phyloP scores from a whole-genome alignment of 2,797 vertebrate genomes.

The Brachyrhaphis roseni region DNA sequence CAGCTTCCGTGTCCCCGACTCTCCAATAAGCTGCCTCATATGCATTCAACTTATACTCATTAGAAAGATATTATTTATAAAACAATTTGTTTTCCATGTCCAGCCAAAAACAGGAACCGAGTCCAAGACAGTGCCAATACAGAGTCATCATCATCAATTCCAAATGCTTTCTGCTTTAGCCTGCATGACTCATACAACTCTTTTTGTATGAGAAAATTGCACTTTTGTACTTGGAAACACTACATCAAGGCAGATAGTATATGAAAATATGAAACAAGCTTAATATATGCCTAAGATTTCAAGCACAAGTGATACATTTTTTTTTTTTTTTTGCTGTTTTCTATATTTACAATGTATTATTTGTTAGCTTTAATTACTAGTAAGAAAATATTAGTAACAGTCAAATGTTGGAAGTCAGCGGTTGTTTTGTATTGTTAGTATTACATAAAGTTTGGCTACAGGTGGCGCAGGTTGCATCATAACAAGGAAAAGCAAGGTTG shows the following conservation, averaged over 20 bases:
- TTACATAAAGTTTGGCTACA: constrained; percentile 41
- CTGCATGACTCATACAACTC: neutral
- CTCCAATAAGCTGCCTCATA: neutral
- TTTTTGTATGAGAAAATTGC: neutral
- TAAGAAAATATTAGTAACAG: neutral
- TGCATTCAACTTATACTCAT: neutral
- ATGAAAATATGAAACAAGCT: neutral
- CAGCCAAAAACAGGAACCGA: neutral
- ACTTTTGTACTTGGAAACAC: neutral
- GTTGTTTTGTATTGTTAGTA: constrained; percentile 21
- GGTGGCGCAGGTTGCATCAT: constrained; percentile 43
- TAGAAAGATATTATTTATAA: neutral
- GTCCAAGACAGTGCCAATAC: too few species aligned
- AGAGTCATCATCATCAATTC: too few species aligned
- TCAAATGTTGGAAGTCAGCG: constrained; percentile 20
- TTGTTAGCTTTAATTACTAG: constrained; percentile 5
- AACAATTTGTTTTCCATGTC: neutral
- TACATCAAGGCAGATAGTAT: neutral
- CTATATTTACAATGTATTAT: neutral
- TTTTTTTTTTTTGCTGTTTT: neutral
- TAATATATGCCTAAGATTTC: neutral
- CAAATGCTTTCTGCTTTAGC: too few species aligned
- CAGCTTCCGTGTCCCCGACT: too few species aligned
- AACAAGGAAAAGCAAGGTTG: constrained; percentile 63
- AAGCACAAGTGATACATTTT: neutral